Percentiles rank a stretch among this genome's conserved stretches.
These are phyloP conservation scores for Cricetomys ansorgei DNA, from an alignment of 2,113 vertebrate genomes.

Conservation along the genomic window DNA sequence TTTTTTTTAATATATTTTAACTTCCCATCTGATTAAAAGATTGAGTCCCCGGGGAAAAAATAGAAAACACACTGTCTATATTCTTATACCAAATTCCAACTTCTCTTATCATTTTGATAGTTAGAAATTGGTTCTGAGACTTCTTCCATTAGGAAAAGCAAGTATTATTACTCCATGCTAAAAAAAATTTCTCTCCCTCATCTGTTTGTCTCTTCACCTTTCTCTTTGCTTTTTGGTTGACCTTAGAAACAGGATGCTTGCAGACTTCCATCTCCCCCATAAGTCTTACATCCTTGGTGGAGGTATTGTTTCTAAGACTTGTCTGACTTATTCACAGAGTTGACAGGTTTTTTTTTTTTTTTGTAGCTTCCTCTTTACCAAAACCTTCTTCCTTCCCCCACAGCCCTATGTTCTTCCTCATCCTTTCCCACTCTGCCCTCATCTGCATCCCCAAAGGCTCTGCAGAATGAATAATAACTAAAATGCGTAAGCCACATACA, in stretches of 20 bases:
- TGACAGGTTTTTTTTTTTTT: not conserved
- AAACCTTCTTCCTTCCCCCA: not conserved
- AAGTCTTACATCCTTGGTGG: too few species aligned
- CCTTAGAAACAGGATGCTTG: not conserved
- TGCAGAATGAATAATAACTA: not conserved
- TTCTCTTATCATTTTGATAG: not conserved
- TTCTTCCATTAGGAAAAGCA: not conserved
- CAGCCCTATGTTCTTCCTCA: not conserved
- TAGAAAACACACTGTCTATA: not conserved
- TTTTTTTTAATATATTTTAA: conserved; percentile 37
- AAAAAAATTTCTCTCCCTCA: not conserved
- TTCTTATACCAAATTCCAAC: too few species aligned
- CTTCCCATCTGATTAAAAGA: not conserved
- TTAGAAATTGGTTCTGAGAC: too few species aligned
- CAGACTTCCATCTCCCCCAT: not conserved
- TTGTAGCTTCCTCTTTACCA: not conserved
- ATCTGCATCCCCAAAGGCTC: not conserved
- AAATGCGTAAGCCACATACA: not conserved
- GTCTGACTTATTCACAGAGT: too few species aligned
- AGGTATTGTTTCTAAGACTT: not conserved
- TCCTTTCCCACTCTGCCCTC: not conserved
- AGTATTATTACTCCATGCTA: not conserved
- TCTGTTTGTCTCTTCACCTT: not conserved
- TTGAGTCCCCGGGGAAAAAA: not conserved
- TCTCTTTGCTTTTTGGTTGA: not conserved